Evolutionary conservation across 2,113 vertebrate species (phyloP).

Genomic region (Peromyscus californicus): DNA sequence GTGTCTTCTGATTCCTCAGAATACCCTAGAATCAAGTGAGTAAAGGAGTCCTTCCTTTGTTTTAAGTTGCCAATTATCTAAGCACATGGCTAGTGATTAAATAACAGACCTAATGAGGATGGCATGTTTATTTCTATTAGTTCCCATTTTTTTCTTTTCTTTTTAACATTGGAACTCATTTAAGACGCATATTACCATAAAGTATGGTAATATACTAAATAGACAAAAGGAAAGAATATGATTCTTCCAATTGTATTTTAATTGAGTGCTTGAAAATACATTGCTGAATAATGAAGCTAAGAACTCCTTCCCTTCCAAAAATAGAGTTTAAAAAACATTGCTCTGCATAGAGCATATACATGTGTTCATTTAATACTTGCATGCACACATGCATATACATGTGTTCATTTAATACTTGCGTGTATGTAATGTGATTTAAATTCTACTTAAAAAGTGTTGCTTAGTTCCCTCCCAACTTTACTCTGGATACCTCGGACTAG

Average conservation of each 20-base stretch:
- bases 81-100: constrained; percentile 2
- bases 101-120: neutral
- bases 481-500: neutral
- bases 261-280: constrained; percentile 43
- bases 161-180: neutral
- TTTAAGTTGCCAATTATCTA: neutral
- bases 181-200: constrained; percentile 1
- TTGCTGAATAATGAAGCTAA: constrained; percentile 4
- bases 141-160: neutral
- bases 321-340: neutral
- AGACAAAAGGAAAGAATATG: neutral
- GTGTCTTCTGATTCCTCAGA: constrained; percentile 18
- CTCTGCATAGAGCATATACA: neutral
- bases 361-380: neutral
- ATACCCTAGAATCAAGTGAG: neutral
- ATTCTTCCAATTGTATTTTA: constrained; percentile 34
- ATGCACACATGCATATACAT: neutral
- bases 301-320: neutral
- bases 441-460: neutral
- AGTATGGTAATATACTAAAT: neutral
- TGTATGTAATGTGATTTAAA: neutral
- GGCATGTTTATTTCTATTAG: neutral
- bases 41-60: constrained; percentile 9
- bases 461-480: constrained; percentile 13
- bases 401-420: neutral